Evolutionary conservation across 2,797 vertebrate genomes (phyloP).

Genomic region (Neopelma chrysocephalum): DNA sequence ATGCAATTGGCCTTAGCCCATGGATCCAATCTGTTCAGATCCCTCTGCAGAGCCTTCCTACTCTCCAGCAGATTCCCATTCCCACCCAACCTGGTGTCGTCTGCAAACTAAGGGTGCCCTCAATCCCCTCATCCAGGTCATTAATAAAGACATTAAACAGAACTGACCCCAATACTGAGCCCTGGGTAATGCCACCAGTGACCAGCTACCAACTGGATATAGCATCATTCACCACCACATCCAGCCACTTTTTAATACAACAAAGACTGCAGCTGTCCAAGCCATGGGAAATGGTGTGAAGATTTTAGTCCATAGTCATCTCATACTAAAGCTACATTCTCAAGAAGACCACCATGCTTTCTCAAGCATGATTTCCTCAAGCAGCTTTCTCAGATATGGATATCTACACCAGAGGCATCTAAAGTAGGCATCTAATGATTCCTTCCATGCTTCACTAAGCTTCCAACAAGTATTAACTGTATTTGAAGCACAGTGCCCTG

Average conservation of each 20-base stretch:
- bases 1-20: not conserved
- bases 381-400: not conserved
- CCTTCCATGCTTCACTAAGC: not conserved
- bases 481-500: not conserved
- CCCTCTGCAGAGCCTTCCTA: not conserved
- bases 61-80: not conserved
- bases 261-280: not conserved
- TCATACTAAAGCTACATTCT: not conserved
- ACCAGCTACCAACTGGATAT: not conserved
- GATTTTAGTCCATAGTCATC: fast-evolving
- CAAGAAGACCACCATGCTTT: not conserved
- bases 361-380: not conserved
- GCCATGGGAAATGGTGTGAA: not conserved
- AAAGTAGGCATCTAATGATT: not conserved
- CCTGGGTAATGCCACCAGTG: not conserved
- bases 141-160: not conserved
- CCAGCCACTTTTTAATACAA: not conserved
- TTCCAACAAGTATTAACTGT: not conserved
- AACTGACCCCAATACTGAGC: too few relatives aligned
- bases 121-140: not conserved
- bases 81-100: not conserved
- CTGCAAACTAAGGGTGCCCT: not conserved
- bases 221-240: not conserved
- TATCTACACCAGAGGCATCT: not conserved
- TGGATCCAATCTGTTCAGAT: not conserved